phyloP scores from a whole-genome alignment of 1,140 invertebrate genomes.

The Drosophila nikananu region DNA sequence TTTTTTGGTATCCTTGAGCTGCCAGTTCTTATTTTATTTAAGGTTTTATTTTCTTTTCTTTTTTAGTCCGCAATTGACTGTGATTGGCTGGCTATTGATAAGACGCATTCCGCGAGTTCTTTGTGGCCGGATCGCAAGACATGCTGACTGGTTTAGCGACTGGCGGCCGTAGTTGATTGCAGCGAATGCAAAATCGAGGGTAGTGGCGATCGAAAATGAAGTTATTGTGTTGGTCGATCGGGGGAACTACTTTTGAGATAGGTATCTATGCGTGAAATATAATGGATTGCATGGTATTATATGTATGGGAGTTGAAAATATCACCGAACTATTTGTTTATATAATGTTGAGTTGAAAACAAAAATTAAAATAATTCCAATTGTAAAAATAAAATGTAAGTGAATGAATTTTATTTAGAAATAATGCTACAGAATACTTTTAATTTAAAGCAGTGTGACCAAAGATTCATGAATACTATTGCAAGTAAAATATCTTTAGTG shows the following conservation, averaged over 20 bases:
- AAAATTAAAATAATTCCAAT: too few species aligned
- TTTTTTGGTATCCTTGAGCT: slow-evolving; percentile 51
- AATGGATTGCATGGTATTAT: background rate
- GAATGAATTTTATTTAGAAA: background rate
- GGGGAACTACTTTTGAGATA: slow-evolving; percentile 3
- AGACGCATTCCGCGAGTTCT: slow-evolving; percentile 52
- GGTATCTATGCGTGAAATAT: background rate
- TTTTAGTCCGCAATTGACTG: slow-evolving; percentile 4
- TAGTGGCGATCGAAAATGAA: slow-evolving; percentile 6
- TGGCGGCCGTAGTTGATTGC: slow-evolving; percentile 36
- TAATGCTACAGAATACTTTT: background rate
- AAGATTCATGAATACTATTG: background rate
- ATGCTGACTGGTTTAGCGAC: slow-evolving; percentile 49
- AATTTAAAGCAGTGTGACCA: background rate
- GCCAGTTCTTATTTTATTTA: slow-evolving; percentile 41
- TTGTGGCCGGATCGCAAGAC: slow-evolving; percentile 28
- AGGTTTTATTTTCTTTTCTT: background rate
- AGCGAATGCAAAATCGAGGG: slow-evolving; percentile 20
- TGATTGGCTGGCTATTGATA: slow-evolving; percentile 54
- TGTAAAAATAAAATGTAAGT: background rate
- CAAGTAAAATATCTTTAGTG: too few species aligned
- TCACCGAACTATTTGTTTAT: too few species aligned
- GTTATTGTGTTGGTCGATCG: slow-evolving; percentile 3
- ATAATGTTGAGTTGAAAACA: background rate
- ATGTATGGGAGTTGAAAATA: too few species aligned